Evolutionary conservation across 23 tunicate species (phyloP), one percentile per base, ranked within the genome.

Genomic region (Trididemnum clinides): DNA sequence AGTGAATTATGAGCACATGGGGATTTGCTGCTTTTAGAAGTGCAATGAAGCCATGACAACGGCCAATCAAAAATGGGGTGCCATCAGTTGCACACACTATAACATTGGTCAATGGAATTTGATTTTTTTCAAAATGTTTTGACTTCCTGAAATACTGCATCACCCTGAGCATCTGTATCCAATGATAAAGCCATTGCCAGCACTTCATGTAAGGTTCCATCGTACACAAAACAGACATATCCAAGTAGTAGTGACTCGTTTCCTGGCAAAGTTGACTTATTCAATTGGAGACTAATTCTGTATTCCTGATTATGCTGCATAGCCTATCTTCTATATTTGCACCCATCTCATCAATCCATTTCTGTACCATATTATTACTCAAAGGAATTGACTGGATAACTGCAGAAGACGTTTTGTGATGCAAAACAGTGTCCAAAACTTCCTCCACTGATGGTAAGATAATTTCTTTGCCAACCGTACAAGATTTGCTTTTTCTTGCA

Each of bases 171-270:
- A 39, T 76, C 82, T 15, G 82, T 76, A 37, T 76, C 71, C 71
- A 76, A 71, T 10, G 64, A 76, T 76, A 76, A 39, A 5, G 82
- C 63, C 32, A 44, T 44, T n/a, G n/a, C n/a, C n/a, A n/a, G n/a
- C n/a, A n/a, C n/a, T n/a, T n/a, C n/a, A n/a, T n/a, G n/a, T n/a
- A 44, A 44, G 15, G 15, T 15, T 44, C 54, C 54, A 49, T 77
- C 86, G 86, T 65, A 21, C 39, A 66, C 86, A 82, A 82, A 82
- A 7, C 86, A 78, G 66, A 82, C 86, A 82, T 82, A 82, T 66
- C 86, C 79, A 28, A 82, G 86, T 33, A 82, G 63, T 36, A 82
- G 79, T 66, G 86, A 77, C 64, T 77, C 82, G 49, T 77, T 77
- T 44, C 82, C 82, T 44, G 82, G 82, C 64, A 77, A 77, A 64